phyloP scores from a whole-genome alignment of 2,888 invertebrate genomes.

The Auanema sp. region DNA sequence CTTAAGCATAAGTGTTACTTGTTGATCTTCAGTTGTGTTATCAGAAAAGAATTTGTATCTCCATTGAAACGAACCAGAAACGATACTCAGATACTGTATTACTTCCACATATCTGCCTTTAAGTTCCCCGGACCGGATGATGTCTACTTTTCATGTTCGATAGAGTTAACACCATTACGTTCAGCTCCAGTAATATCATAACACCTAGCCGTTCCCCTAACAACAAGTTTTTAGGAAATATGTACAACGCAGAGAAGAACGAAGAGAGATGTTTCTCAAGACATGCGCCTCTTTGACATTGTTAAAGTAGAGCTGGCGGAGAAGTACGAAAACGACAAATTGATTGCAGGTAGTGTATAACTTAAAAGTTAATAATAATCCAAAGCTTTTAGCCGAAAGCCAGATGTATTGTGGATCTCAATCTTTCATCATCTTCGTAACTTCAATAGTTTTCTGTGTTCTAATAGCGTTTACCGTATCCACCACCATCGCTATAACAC shows the following conservation, averaged over 20 bases:
- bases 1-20: background rate
- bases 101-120: constrained; percentile 36
- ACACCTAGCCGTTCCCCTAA: background rate
- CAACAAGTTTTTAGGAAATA: constrained; percentile 26
- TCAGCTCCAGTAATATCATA: constrained; percentile 48
- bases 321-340: constrained; percentile 21
- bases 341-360: constrained; percentile 14
- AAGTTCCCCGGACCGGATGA: constrained; percentile 61
- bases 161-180: constrained; percentile 57
- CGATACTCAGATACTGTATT: constrained; percentile 34
- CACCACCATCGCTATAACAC: too few relatives aligned
- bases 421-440: too few relatives aligned
- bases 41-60: constrained; percentile 53
- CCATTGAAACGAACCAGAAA: constrained; percentile 42
- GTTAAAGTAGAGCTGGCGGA: constrained; percentile 42
- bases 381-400: too few relatives aligned
- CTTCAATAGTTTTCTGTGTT: too few relatives aligned
- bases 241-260: constrained; percentile 21
- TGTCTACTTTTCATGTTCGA: constrained; percentile 63
- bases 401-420: too few relatives aligned
- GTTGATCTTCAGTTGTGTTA: constrained; percentile 48
- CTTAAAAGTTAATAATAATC: too few relatives aligned
- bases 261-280: constrained; percentile 11
- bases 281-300: constrained; percentile 47
- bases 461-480: too few relatives aligned